Base-by-base conservation (phyloP, 2,113 vertebrate species). In the Prietella phreatophila region DNA sequence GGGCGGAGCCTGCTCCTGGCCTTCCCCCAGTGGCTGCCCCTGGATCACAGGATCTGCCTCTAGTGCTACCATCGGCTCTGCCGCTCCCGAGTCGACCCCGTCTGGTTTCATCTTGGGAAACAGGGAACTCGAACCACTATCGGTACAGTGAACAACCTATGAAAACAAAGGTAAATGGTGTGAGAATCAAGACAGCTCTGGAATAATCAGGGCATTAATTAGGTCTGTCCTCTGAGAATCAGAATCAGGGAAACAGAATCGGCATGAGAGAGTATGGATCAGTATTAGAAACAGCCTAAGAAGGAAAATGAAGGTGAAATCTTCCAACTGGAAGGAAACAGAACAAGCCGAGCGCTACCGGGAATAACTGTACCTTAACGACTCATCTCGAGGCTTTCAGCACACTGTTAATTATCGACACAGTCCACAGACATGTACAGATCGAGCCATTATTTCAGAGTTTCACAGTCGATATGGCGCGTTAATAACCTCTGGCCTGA, bases 21-120 rank as follows among this genome's bases (percentile, higher is more conserved):
- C 94, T 88, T 92, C 94, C 39, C 65, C 93, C 1, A 9, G 76
- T 0, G 91, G 92, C 2, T 79, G 91, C 56, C 83, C 93, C 87
- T 95, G 94, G 69, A 93, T 92, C 17, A 83, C 91, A 61, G 91
- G 92, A 85, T 93, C 92, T 30, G 94, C 93, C 30, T 94, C 94
- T 85, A 95, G 69, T 3, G 91, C 91, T 92, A 95, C 95, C 94
- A 94, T 94, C 84, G 95, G 94, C 92, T 95, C 95, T 91, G 94
- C 79, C 0, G 91, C 87, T 89, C 93, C 93, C 30, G 93, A 93
- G 91, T 93, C 93, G 90, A 95, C 95, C 86, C 95, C 95, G 93
- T 96, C 95, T 60, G 95, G 95, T 92, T 95, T 96, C 95, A 96
- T 96, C 92, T 94, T 92, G 91, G 25, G 82, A 84, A 90, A 87